These are phyloP conservation scores for Paraescarpia echinospica DNA, from an alignment of 1,140 invertebrate species.

Conservation along the genomic window DNA sequence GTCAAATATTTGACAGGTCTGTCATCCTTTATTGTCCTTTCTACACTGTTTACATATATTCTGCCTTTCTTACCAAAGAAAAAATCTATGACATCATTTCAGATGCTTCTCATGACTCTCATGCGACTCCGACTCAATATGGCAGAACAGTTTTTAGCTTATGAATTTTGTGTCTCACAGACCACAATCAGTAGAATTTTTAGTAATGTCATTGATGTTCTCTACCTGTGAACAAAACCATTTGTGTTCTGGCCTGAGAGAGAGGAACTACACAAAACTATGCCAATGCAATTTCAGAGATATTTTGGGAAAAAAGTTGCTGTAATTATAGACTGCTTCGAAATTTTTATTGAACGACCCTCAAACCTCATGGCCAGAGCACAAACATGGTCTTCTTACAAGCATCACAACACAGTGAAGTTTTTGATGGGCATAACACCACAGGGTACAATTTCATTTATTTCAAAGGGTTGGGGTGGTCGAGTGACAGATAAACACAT, in stretches of 20 bases:
- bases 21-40: constrained; percentile 6
- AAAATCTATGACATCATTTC: constrained; percentile 6
- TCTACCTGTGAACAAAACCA: background rate
- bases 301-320: too few species aligned
- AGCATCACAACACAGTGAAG: constrained; percentile 20
- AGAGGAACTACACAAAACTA: too few species aligned
- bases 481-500: constrained; percentile 53
- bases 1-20: constrained; percentile 12
- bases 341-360: background rate
- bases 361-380: constrained; percentile 9
- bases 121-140: constrained; percentile 6
- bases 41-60: background rate
- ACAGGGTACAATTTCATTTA: constrained; percentile 1
- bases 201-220: constrained; percentile 3
- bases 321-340: too few species aligned
- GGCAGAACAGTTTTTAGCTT: background rate
- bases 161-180: background rate
- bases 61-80: background rate
- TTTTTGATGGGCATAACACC: constrained; percentile 12
- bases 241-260: too few species aligned
- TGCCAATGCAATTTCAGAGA: too few species aligned
- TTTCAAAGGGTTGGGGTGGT: constrained; percentile 44
- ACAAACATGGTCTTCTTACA: constrained; percentile 18
- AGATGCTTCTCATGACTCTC: constrained; percentile 6
- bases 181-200: background rate